Evolutionary conservation across 2,888 invertebrate species (phyloP).

Genomic region (Melipona beecheii): DNA sequence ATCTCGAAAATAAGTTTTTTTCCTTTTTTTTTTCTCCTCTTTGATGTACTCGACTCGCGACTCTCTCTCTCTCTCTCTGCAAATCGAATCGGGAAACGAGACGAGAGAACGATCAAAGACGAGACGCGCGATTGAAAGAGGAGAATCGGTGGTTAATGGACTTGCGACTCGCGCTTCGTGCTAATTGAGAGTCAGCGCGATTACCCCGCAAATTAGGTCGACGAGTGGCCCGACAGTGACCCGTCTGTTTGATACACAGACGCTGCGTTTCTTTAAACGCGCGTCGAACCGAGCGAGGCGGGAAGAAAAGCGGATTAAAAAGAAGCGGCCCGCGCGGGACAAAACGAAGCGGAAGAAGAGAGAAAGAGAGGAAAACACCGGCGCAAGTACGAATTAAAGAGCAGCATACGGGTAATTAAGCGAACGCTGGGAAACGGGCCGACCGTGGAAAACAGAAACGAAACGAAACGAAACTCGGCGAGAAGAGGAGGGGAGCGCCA

Average conservation of each 20-base stretch:
- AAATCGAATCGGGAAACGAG: not conserved
- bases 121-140: not conserved
- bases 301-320: too few species aligned
- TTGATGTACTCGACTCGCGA: not conserved
- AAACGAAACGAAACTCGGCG: not conserved
- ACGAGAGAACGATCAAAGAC: not conserved
- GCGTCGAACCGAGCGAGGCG: not conserved
- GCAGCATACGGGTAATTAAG: not conserved
- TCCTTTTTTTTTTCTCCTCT: too few species aligned
- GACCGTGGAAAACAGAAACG: not conserved
- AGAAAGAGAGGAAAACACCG: not conserved
- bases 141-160: constrained; percentile 20
- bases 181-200: constrained; percentile 23
- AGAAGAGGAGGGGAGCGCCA: too few species aligned
- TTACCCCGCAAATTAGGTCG: constrained; percentile 31
- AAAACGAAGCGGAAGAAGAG: not conserved
- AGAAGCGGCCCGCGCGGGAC: too few species aligned
- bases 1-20: too few species aligned
- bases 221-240: constrained; percentile 6
- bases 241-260: constrained; percentile 1
- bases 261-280: not conserved
- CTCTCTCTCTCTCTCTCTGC: not conserved
- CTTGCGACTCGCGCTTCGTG: not conserved
- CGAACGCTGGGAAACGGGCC: not conserved
- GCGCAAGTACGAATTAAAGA: not conserved